phyloP scores from a whole-genome alignment of 2,113 vertebrate species.

The Rhagologus leucostigma region DNA sequence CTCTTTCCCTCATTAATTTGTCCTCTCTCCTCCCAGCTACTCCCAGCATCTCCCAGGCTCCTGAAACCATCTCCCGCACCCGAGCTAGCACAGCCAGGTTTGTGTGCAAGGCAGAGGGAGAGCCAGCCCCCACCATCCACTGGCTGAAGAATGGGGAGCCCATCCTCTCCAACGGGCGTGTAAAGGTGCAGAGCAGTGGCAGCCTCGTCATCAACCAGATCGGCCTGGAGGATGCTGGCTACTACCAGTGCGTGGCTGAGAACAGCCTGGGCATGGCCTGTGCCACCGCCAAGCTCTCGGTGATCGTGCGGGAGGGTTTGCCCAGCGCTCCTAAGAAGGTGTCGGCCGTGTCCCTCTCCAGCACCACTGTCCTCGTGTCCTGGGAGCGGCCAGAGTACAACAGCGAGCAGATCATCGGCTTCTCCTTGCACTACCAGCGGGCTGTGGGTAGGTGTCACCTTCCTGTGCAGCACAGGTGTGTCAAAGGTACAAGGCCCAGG shows the following conservation, averaged over 20 bases:
- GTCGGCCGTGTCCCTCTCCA: slow-evolving; percentile 82
- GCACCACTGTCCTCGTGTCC: slow-evolving; percentile 84
- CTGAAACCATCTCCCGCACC: slow-evolving; percentile 89
- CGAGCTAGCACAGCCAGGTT: slow-evolving; percentile 93
- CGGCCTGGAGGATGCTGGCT: slow-evolving; percentile 88
- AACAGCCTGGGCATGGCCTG: slow-evolving; percentile 90
- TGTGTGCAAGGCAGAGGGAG: slow-evolving; percentile 90
- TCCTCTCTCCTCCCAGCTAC: slow-evolving; percentile 72
- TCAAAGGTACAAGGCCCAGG: neutral
- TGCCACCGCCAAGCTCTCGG: slow-evolving; percentile 86
- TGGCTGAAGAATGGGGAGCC: slow-evolving; percentile 90
- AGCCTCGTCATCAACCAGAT: slow-evolving; percentile 96
- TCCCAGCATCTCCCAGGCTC: slow-evolving; percentile 89
- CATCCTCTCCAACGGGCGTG: slow-evolving; percentile 82
- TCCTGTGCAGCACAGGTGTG: neutral
- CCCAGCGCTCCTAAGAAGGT: slow-evolving; percentile 89
- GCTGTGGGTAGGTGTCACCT: slow-evolving; percentile 75
- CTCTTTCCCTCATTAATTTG: slow-evolving; percentile 4
- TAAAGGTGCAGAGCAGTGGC: slow-evolving; percentile 88
- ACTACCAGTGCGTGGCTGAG: slow-evolving; percentile 95
- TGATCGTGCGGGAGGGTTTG: slow-evolving; percentile 91
- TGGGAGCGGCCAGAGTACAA: slow-evolving; percentile 92
- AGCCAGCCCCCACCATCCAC: slow-evolving; percentile 81
- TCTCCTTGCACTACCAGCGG: slow-evolving; percentile 92
- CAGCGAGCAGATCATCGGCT: slow-evolving; percentile 94